phyloP scores from a whole-genome alignment of 1,140 invertebrate genomes.

The Neodiprion pinetum region DNA sequence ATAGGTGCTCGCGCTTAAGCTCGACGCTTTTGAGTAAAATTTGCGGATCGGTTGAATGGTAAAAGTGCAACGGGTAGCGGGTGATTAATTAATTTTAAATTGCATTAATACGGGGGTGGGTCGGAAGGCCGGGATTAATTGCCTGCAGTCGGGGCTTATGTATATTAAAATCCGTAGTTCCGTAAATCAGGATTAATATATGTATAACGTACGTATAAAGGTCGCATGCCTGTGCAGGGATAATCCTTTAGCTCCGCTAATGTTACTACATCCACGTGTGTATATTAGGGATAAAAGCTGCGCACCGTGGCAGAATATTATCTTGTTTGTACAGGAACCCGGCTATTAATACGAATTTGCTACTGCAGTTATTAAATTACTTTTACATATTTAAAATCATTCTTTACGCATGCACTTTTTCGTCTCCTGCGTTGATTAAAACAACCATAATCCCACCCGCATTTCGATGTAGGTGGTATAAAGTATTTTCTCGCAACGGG shows the following conservation, averaged over 20 bases:
- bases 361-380: not conserved
- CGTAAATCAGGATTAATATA: conserved; percentile 52
- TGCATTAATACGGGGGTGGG: conserved; percentile 11
- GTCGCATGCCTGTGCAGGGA: conserved; percentile 29
- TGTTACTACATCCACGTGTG: conserved; percentile 38
- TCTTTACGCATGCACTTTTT: not conserved
- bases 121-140: not conserved
- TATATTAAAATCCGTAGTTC: conserved; percentile 22
- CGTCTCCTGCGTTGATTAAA: too few relatives aligned
- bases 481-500: too few relatives aligned
- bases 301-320: conserved; percentile 43
- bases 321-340: conserved; percentile 38
- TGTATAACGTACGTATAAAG: conserved; percentile 23
- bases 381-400: not conserved
- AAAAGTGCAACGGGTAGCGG: too few relatives aligned
- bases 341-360: not conserved
- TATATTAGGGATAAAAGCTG: conserved; percentile 36
- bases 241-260: conserved; percentile 50
- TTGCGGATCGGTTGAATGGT: too few relatives aligned
- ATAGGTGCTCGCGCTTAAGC: too few relatives aligned
- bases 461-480: too few relatives aligned
- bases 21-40: too few relatives aligned
- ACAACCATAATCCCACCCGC: too few relatives aligned
- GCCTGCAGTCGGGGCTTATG: not conserved
- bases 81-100: not conserved